These are phyloP conservation scores for Nyctibius grandis DNA, from an alignment of 2,797 vertebrate genomes.

Conservation along the genomic window DNA sequence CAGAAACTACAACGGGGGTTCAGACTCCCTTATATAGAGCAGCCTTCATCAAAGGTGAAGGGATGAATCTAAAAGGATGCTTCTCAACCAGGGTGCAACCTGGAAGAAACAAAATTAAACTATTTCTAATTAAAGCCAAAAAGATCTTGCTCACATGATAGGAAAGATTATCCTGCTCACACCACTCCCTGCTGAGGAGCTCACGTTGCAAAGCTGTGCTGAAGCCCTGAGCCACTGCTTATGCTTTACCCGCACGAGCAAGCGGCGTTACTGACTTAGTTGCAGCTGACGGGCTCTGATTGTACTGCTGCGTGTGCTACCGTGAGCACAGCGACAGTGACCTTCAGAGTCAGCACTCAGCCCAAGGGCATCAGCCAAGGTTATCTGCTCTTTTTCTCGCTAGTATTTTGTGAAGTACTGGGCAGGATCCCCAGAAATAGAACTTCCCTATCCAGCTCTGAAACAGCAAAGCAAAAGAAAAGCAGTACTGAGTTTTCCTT, in stretches of 20 bases:
- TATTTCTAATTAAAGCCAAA: background rate
- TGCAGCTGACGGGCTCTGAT: background rate
- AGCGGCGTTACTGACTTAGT: background rate
- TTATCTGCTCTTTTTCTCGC: background rate
- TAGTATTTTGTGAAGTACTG: background rate
- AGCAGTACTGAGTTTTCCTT: background rate
- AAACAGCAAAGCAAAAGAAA: background rate
- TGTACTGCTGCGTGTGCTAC: background rate
- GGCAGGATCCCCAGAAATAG: background rate
- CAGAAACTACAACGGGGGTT: background rate
- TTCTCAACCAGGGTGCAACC: background rate
- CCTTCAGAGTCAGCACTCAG: background rate
- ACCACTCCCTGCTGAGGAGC: background rate
- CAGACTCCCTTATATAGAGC: background rate
- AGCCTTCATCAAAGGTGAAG: background rate
- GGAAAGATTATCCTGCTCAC: background rate
- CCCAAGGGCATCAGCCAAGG: background rate
- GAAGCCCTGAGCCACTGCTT: background rate
- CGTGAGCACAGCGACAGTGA: background rate
- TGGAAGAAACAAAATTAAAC: background rate
- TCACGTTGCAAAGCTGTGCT: background rate
- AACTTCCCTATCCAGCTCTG: background rate
- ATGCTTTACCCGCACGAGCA: background rate
- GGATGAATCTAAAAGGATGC: background rate
- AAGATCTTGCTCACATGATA: background rate